Conservation (phyloP, 1,140 invertebrate genomes). For the Magallana gigas region DNA sequence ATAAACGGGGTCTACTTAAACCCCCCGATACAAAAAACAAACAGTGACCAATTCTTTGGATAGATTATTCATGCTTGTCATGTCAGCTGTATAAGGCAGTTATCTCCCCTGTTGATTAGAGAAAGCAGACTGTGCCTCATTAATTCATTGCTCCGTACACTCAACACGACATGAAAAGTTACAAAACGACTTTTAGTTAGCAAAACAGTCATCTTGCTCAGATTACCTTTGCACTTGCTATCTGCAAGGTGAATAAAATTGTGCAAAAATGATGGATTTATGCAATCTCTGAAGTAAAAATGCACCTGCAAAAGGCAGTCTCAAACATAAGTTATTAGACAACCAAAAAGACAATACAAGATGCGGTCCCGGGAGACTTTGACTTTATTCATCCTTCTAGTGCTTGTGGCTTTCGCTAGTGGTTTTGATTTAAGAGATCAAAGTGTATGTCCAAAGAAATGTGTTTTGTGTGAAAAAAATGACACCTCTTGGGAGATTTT, state of each 20-base stretch:
- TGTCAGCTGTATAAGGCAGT: conserved; percentile 11
- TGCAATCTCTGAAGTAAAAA: not conserved
- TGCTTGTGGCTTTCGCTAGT: not conserved
- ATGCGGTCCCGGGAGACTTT: not conserved
- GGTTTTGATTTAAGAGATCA: not conserved
- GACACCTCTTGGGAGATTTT: conserved; percentile 46
- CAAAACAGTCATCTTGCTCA: not conserved
- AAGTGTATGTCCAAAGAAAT: not conserved
- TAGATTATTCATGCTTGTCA: conserved; percentile 21
- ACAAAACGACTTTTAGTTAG: not conserved
- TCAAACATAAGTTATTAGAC: not conserved
- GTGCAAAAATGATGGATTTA: conserved; percentile 1
- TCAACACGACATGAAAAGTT: conserved; percentile 2
- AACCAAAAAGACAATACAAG: not conserved
- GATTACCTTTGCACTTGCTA: conserved; percentile 26
- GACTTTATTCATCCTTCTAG: not conserved
- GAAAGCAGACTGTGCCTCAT: not conserved
- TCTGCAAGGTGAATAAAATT: not conserved
- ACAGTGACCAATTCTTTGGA: conserved; percentile 13
- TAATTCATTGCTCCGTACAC: not conserved
- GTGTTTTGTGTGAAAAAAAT: not conserved
- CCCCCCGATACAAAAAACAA: not conserved
- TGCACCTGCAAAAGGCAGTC: not conserved
- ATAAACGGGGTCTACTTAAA: not conserved
- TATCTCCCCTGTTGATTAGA: conserved; percentile 23